phyloP scores from a whole-genome alignment of 2,113 vertebrate species.

The Polypterus bichir region DNA sequence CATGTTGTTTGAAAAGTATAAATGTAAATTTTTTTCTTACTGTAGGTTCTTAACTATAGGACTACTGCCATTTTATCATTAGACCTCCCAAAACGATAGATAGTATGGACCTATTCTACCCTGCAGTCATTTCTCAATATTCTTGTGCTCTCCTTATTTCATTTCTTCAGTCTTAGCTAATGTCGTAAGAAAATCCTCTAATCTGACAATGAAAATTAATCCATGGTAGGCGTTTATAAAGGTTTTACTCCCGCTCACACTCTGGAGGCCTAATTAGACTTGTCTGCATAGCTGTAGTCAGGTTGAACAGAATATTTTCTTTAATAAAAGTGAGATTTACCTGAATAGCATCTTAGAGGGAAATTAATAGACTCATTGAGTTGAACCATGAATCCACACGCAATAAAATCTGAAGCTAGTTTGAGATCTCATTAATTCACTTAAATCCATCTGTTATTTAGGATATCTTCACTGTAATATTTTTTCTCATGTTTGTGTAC shows the following conservation, averaged over 20 bases:
- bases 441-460: constrained; percentile 22
- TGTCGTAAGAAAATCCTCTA: constrained; percentile 19
- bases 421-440: constrained; percentile 30
- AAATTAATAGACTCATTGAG: constrained; percentile 28
- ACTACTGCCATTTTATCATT: no score
- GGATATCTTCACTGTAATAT: constrained; percentile 19
- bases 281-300: constrained; percentile 33
- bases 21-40: no score
- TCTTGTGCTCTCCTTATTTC: constrained; percentile 1
- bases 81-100: no score
- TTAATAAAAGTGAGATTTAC: constrained; percentile 47
- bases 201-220: constrained; percentile 20
- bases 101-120: no score
- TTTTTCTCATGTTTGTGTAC: constrained; percentile 19
- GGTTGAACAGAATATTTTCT: constrained; percentile 47
- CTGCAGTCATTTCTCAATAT: no score
- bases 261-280: constrained; percentile 38
- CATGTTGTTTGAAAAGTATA: no score
- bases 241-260: constrained; percentile 25
- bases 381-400: constrained; percentile 22
- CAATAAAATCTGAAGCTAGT: constrained; percentile 28
- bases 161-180: constrained; percentile 10
- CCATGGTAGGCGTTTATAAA: constrained; percentile 15
- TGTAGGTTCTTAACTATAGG: no score
- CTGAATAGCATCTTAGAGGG: constrained; percentile 27